These are phyloP conservation scores for Acinonyx jubatus DNA, from an alignment of 2,113 vertebrate species.

Conservation along the genomic window DNA sequence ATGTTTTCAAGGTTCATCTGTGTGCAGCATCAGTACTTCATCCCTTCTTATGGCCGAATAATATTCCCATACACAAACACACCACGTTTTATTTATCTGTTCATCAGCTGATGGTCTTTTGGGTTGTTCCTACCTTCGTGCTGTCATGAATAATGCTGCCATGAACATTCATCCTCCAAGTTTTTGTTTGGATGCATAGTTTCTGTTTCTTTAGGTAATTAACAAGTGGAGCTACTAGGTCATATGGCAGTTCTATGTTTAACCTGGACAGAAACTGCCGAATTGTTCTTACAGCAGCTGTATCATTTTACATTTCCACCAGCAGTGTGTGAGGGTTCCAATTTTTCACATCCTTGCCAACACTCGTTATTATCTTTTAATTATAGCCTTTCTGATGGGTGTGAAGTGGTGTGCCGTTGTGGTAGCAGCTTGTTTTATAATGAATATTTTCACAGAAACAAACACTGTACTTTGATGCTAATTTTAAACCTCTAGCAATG, in stretches of 20 bases:
- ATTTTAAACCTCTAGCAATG: background rate
- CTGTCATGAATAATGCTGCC: background rate
- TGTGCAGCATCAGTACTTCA: background rate
- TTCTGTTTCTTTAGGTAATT: constrained; percentile 15
- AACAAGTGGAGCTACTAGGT: background rate
- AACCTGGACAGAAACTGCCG: background rate
- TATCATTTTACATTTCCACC: background rate
- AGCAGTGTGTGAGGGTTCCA: background rate
- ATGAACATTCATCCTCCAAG: constrained; percentile 7
- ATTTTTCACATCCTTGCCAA: background rate
- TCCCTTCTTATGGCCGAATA: background rate
- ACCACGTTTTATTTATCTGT: background rate
- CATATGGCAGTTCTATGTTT: background rate
- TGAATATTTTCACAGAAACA: constrained; percentile 10
- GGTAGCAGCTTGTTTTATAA: background rate
- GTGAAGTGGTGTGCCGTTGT: background rate
- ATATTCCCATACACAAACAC: background rate
- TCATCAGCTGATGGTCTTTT: background rate
- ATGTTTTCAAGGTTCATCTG: constrained; percentile 26
- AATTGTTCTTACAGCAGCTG: background rate
- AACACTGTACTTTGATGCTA: background rate
- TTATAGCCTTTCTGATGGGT: background rate
- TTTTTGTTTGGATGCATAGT: constrained; percentile 4
- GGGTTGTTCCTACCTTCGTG: background rate
- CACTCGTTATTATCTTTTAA: background rate